Evolutionary conservation across 2,797 vertebrate genomes (phyloP).

Genomic region (Clangula hyemalis): DNA sequence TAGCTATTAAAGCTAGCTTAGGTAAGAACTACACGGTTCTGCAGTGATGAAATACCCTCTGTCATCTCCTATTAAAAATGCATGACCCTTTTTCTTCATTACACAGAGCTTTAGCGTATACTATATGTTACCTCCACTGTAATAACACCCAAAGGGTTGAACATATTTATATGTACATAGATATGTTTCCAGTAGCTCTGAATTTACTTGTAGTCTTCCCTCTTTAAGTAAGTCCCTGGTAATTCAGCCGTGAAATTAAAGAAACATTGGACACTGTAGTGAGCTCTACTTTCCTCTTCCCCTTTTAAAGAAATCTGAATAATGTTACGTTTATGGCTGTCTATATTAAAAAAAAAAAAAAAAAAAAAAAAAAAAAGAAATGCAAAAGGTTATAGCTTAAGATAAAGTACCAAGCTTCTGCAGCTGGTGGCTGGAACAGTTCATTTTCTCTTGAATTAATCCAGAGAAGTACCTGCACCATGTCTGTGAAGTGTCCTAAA

Average conservation of each 20-base stretch:
- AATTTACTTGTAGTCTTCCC: background rate
- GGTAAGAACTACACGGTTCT: background rate
- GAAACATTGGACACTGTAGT: background rate
- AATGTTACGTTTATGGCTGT: background rate
- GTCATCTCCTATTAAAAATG: constrained; percentile 37
- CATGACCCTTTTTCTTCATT: constrained; percentile 11
- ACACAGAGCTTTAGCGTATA: background rate
- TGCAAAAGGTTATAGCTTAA: background rate
- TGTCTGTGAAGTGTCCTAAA: background rate
- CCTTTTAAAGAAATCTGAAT: constrained; percentile 1
- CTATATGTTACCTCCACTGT: constrained; percentile 6
- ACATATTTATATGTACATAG: constrained; percentile 27
- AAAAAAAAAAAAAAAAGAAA: constrained; percentile 11
- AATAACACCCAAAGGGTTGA: constrained; percentile 36
- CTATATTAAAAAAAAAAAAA: background rate
- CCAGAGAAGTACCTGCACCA: background rate
- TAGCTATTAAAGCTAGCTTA: background rate
- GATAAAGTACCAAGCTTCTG: background rate
- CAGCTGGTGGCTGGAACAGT: background rate
- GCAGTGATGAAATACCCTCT: constrained; percentile 13
- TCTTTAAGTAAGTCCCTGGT: constrained; percentile 9
- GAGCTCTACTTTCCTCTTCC: background rate
- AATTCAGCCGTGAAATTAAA: constrained; percentile 67
- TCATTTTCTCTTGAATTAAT: background rate
- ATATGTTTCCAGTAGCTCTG: background rate